These are phyloP conservation scores for Babyrousa celebensis DNA, from an alignment of 2,797 vertebrate species.

Conservation along the genomic window DNA sequence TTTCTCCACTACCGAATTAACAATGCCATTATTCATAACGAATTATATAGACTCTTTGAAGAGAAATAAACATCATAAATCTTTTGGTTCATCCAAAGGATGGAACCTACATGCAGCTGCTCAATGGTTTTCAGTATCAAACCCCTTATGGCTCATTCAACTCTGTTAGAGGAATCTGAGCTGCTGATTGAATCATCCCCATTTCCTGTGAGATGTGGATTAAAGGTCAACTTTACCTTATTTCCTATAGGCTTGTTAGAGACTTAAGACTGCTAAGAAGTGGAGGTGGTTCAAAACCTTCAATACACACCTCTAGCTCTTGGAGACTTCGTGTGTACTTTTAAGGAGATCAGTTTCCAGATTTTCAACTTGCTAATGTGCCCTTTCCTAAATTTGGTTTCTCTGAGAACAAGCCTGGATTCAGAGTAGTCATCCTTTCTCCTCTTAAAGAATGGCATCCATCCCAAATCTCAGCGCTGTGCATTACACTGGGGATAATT, in stretches of 20 bases:
- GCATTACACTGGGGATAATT: not conserved
- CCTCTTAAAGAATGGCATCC: not conserved
- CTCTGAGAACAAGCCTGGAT: not conserved
- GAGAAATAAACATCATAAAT: constrained; percentile 28
- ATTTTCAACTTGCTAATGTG: not conserved
- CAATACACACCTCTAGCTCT: not conserved
- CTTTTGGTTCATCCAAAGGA: constrained; percentile 40
- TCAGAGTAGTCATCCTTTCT: not conserved
- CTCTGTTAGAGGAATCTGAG: not conserved
- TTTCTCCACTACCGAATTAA: constrained; percentile 63
- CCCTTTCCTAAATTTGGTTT: constrained; percentile 35
- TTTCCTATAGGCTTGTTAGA: constrained; percentile 39
- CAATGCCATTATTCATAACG: constrained; percentile 10
- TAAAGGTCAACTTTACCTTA: constrained; percentile 23
- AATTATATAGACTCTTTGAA: not conserved
- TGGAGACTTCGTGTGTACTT: not conserved
- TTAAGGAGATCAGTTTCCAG: constrained; percentile 18
- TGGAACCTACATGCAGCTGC: not conserved
- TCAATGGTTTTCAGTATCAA: not conserved
- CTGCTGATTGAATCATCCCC: constrained; percentile 19
- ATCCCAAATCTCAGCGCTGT: not conserved
- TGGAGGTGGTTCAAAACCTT: not conserved
- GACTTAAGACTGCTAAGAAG: constrained; percentile 10
- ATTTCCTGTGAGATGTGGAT: constrained; percentile 59
- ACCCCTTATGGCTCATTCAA: not conserved